Evolutionary conservation across 2,888 invertebrate species (phyloP).

Genomic region (Erannis defoliaria): DNA sequence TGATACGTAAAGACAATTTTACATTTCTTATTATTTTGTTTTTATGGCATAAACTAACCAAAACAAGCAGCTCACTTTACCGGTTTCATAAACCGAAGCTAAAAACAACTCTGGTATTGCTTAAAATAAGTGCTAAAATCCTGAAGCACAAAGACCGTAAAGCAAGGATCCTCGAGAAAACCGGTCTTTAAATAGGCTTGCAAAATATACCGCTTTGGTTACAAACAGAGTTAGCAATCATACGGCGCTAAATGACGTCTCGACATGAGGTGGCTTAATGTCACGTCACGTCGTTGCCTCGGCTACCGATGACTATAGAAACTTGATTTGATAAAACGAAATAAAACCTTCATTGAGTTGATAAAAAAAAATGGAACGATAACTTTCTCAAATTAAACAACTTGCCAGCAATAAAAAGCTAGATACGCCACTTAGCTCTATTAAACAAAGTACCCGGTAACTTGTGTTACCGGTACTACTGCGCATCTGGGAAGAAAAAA

Average conservation of each 20-base stretch:
- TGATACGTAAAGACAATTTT: background rate
- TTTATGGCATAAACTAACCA: constrained; percentile 9
- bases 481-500: constrained; percentile 6
- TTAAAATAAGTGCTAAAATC: constrained; percentile 38
- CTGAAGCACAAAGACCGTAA: constrained; percentile 47
- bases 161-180: constrained; percentile 66
- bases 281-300: constrained; percentile 3
- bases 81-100: constrained; percentile 5
- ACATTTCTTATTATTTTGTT: constrained; percentile 13
- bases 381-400: background rate
- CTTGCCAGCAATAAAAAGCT: background rate
- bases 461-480: too few species aligned
- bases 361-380: background rate
- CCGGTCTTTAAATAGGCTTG: constrained; percentile 80
- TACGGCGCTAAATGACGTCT: constrained; percentile 43
- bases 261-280: constrained; percentile 23
- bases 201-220: constrained; percentile 66
- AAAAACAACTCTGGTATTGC: constrained; percentile 10
- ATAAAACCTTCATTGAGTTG: background rate
- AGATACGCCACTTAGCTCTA: background rate
- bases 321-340: background rate
- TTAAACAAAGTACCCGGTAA: background rate
- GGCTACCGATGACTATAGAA: background rate
- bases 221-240: constrained; percentile 52
- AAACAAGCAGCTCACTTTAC: constrained; percentile 22